phyloP scores from a whole-genome alignment of 2,888 invertebrate genomes.

The Volucella inflata region DNA sequence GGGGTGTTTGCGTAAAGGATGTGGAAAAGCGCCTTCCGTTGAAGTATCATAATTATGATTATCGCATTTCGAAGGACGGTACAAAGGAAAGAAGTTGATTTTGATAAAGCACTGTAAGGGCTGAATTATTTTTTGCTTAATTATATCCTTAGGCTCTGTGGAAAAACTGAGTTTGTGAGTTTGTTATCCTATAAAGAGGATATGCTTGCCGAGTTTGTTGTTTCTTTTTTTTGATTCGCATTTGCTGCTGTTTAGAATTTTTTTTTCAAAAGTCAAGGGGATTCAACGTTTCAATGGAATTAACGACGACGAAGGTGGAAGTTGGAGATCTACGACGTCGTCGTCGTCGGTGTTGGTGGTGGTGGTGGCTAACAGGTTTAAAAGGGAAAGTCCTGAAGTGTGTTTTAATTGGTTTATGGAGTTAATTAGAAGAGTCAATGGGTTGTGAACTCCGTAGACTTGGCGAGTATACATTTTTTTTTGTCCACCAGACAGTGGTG shows the following conservation, averaged over 20 bases:
- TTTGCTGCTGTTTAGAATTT: neutral
- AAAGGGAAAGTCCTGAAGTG: slow-evolving; percentile 28
- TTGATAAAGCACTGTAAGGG: slow-evolving; percentile 53
- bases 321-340: too few relatives aligned
- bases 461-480: too few relatives aligned
- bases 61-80: slow-evolving; percentile 34
- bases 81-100: slow-evolving; percentile 41
- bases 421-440: slow-evolving; percentile 50
- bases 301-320: slow-evolving; percentile 39
- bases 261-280: neutral
- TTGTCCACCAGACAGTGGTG: too few relatives aligned
- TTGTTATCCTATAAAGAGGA: slow-evolving; percentile 15
- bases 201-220: neutral
- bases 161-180: neutral
- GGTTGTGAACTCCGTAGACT: neutral
- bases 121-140: slow-evolving; percentile 63
- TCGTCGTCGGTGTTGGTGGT: too few relatives aligned
- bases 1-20: too few relatives aligned
- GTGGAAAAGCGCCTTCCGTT: too few relatives aligned
- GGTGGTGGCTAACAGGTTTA: too few relatives aligned
- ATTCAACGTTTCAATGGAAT: slow-evolving; percentile 29
- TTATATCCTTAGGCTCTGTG: slow-evolving; percentile 61
- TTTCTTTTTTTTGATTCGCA: neutral
- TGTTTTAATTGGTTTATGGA: slow-evolving; percentile 52
- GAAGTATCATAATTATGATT: slow-evolving; percentile 50